A percentile compares a stretch with the other conserved stretches of the same genome.
phyloP scores from a whole-genome alignment of 92 coral and sea anemone species.

The Phenganax subtilis region DNA sequence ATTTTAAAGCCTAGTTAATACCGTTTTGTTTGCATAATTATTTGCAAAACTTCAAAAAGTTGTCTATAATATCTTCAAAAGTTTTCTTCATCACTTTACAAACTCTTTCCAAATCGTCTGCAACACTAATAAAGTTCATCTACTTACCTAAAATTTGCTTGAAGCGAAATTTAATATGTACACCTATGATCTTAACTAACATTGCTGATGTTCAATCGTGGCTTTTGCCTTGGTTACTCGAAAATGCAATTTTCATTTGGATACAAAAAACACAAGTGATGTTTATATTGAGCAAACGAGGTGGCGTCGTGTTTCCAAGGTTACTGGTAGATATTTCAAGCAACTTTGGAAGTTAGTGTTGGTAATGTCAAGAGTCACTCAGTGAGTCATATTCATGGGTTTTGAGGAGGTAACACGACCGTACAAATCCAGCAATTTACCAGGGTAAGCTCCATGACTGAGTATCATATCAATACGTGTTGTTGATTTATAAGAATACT shows the following conservation, averaged over 20 bases:
- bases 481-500: neutral
- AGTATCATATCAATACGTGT: too few relatives aligned
- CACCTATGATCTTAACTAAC: neutral
- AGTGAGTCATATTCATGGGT: constrained; percentile 56
- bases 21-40: neutral
- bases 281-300: constrained; percentile 4
- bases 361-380: neutral
- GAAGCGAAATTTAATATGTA: neutral
- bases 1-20: neutral
- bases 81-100: neutral
- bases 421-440: constrained; percentile 83
- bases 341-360: constrained; percentile 4
- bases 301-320: constrained; percentile 36
- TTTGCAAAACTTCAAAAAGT: neutral
- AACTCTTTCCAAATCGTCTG: neutral
- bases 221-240: constrained; percentile 25
- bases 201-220: constrained; percentile 2
- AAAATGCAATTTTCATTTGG: constrained; percentile 22
- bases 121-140: too few relatives aligned
- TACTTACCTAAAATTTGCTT: neutral
- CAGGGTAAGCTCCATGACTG: constrained; percentile 62
- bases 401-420: constrained; percentile 85
- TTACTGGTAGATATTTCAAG: neutral
- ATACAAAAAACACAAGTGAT: constrained; percentile 10
- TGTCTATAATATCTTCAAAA: neutral